Base-by-base conservation (phyloP, 2,888 invertebrate species). In the Rhimphoctona megacephalus region DNA sequence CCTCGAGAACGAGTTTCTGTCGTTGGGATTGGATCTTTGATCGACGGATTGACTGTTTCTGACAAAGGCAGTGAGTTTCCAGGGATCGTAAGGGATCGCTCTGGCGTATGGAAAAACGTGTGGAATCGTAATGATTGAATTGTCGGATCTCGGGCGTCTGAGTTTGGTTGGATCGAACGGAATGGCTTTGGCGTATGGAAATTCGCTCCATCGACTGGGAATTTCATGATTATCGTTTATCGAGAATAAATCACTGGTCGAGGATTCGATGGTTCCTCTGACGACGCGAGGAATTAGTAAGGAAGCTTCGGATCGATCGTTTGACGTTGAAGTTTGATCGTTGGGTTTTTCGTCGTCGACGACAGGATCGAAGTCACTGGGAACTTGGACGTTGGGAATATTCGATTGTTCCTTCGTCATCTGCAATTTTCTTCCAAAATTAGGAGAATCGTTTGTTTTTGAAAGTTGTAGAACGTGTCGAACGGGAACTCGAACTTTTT, bases 111-210 rank as follows among this genome's bases (percentile, higher is more conserved):
- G 77, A 43, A 84, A 85, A 70, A 85, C 43, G 2, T 1, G 81
- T 1, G 72, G 72, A 64, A 54, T 33, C 1, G 36, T 9, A 4
- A 46, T 6, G 43, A 61, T 9, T 6, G 73, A 30, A 2, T 64
- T 22, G 0, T 22, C 36, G 8, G 76, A 81, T 14, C 85, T 79
- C 30, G 49, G 64, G 52, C 30, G 66, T 72, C 66, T 30, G 25
- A 85, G 81, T 30, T 87, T 88, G 52, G 84, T 69, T 33, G 85
- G 81, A n/a, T 88, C 82, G 61, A 82, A 88, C 0, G 86, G 85
- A 73, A 87, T 88, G 11, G 85, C 87, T 64, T 73, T 85, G 4
- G 85, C 73, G 67, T 85, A 85, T 9, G 88, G 85, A 72, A 83
- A 83, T 52, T 87, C 81, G 70, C 83, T 82, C 36, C 85, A 77